A percentile compares a stretch with the other conserved stretches of the same genome.
Conservation (phyloP, 1,140 invertebrate species). For the Papilio helenus region DNA sequence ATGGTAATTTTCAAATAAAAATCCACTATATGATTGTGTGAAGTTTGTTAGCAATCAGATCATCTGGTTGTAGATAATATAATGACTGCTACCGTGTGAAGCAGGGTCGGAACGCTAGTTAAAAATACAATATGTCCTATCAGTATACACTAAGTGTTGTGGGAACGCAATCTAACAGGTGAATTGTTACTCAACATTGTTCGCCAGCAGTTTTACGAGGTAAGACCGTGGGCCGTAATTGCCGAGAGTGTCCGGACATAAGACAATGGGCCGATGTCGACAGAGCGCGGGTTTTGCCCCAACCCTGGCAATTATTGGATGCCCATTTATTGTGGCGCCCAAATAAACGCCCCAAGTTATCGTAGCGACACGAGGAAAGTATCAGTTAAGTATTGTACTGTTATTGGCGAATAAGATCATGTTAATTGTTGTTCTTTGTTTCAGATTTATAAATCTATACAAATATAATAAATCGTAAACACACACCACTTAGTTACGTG, state of each 20-base stretch:
- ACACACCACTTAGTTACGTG: too few relatives aligned
- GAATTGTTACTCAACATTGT: slow-evolving; percentile 14
- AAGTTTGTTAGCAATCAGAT: not conserved
- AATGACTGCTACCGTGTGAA: not conserved
- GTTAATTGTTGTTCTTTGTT: not conserved
- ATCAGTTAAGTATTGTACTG: not conserved
- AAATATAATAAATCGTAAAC: too few relatives aligned
- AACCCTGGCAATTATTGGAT: slow-evolving; percentile 5
- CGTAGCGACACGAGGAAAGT: not conserved
- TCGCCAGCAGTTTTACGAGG: slow-evolving; percentile 16
- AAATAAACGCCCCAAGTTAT: not conserved
- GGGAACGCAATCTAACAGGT: not conserved
- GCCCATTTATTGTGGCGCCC: not conserved
- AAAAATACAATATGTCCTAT: slow-evolving; percentile 4
- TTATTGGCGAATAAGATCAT: not conserved
- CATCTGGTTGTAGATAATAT: not conserved
- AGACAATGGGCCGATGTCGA: not conserved
- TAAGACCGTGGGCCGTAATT: not conserved
- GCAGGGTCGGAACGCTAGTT: not conserved
- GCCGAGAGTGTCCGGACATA: not conserved
- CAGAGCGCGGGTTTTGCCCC: not conserved
- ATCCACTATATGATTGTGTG: not conserved
- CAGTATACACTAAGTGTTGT: not conserved
- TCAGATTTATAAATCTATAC: not conserved
- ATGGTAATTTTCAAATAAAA: not conserved